Conservation (phyloP, 2,113 vertebrate genomes). For the Oreochromis aureus region DNA sequence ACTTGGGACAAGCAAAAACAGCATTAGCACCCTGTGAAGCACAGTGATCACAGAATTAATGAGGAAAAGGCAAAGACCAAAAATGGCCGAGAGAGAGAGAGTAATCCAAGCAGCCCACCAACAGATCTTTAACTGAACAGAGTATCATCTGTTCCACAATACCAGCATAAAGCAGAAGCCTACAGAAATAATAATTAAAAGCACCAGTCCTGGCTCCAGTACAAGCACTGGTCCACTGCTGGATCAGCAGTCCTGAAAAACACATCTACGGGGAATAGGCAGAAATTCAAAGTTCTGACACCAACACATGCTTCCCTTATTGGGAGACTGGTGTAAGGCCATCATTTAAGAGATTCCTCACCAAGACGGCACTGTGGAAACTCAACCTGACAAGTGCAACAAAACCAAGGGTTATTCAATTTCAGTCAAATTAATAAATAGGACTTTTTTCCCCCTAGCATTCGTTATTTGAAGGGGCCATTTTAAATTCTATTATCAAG, state of each 20-base stretch:
- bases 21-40: slow-evolving; percentile 19
- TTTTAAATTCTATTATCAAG: background rate
- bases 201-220: background rate
- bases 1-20: background rate
- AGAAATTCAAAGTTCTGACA: background rate
- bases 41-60: slow-evolving; percentile 28
- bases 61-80: background rate
- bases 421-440: background rate
- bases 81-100: background rate
- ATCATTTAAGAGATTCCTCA: background rate
- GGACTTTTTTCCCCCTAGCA: background rate
- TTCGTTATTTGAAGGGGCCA: background rate
- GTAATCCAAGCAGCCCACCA: slow-evolving; percentile 39
- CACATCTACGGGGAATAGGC: background rate
- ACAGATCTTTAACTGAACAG: slow-evolving; percentile 35
- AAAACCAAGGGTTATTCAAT: background rate
- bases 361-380: background rate
- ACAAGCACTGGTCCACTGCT: background rate
- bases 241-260: background rate
- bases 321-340: background rate
- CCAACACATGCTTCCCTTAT: background rate
- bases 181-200: background rate
- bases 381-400: background rate
- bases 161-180: slow-evolving; percentile 27
- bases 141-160: slow-evolving; percentile 6